phyloP scores from a whole-genome alignment of 2,797 vertebrate genomes.

The Sebastes matsubarae region DNA sequence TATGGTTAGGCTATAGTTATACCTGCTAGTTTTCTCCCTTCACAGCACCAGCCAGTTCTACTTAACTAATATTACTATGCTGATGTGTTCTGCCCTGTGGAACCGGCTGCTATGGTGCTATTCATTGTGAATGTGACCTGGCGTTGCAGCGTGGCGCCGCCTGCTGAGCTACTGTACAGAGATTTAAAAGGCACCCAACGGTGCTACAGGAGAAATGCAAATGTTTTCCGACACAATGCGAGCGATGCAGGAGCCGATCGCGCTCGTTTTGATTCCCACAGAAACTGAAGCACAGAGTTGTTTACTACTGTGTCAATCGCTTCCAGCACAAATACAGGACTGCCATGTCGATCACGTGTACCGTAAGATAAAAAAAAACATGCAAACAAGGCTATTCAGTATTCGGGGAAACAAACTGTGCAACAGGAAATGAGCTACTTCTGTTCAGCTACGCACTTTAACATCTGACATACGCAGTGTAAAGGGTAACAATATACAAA shows the following conservation, averaged over 20 bases:
- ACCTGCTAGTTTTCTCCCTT: not conserved
- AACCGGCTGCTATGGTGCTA: not conserved
- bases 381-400: not conserved
- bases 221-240: not conserved
- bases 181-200: not conserved
- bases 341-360: not conserved
- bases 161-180: not conserved
- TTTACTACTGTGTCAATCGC: not conserved
- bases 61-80: not conserved
- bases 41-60: not conserved
- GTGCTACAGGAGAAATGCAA: not conserved
- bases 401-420: not conserved
- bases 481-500: not conserved
- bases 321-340: not conserved
- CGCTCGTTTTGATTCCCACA: not conserved
- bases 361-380: not conserved
- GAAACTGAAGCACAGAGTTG: not conserved
- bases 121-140: not conserved
- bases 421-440: not conserved
- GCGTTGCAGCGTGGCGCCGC: not conserved
- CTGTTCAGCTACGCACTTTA: not conserved
- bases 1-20: not conserved
- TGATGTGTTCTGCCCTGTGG: not conserved
- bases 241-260: not conserved
- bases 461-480: not conserved